A percentile compares a stretch with the other conserved stretches of the same genome.
Conservation (phyloP, 2,113 vertebrate genomes). For the Ceyx cyanopectus region DNA sequence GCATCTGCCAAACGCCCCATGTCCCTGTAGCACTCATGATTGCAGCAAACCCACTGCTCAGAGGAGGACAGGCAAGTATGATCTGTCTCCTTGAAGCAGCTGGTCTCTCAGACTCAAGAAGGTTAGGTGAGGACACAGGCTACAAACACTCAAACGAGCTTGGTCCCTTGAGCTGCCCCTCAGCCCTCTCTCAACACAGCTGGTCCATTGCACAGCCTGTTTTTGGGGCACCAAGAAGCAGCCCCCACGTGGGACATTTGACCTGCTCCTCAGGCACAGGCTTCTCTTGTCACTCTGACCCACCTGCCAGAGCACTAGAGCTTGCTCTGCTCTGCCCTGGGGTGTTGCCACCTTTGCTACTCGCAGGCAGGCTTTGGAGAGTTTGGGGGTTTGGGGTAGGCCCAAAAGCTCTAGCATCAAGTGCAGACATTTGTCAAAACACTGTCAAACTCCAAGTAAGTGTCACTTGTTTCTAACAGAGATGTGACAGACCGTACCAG, state of each 20-base stretch:
- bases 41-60: neutral
- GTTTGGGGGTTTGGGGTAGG: neutral
- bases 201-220: fast-evolving
- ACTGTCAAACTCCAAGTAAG: neutral
- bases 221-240: neutral
- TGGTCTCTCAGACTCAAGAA: neutral
- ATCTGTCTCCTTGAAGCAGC: neutral
- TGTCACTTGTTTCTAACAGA: neutral
- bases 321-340: neutral
- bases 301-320: fast-evolving
- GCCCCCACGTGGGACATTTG: too few species aligned
- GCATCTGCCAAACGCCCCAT: neutral
- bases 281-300: neutral
- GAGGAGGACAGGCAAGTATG: neutral
- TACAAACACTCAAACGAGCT: neutral
- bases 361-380: neutral
- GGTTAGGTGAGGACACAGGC: constrained; percentile 46
- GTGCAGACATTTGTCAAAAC: neutral
- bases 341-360: neutral
- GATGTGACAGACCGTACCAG: neutral
- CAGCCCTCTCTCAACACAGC: neutral
- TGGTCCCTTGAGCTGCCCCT: neutral
- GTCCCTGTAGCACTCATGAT: neutral
- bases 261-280: neutral
- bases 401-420: neutral